phyloP scores from a whole-genome alignment of 2,888 invertebrate genomes.

The Tetramorium bicarinatum region DNA sequence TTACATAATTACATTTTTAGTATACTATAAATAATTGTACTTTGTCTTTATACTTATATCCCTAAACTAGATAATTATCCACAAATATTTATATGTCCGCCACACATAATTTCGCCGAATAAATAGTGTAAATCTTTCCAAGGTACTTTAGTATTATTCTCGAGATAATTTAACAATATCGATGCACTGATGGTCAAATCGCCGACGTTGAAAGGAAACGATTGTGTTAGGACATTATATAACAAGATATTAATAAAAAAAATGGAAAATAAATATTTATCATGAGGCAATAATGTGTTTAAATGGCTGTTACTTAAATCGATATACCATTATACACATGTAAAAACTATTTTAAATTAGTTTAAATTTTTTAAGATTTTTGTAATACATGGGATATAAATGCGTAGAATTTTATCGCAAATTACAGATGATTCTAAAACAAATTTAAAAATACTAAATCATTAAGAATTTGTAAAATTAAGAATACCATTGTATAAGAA shows the following conservation, averaged over 20 bases:
- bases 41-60: not conserved
- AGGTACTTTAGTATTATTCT: slow-evolving; percentile 94
- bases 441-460: not conserved
- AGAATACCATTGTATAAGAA: not conserved
- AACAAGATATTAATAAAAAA: not conserved
- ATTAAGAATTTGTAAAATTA: slow-evolving; percentile 5
- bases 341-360: not conserved
- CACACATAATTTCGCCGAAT: slow-evolving; percentile 99
- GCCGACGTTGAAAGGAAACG: slow-evolving; percentile 93
- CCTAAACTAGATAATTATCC: too few relatives aligned
- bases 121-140: slow-evolving; percentile 98
- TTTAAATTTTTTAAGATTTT: not conserved
- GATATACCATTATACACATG: not conserved
- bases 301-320: not conserved
- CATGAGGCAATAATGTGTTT: not conserved
- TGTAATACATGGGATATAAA: not conserved
- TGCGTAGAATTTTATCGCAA: not conserved
- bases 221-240: slow-evolving; percentile 61
- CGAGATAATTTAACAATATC: slow-evolving; percentile 96
- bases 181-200: slow-evolving; percentile 97
- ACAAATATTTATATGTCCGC: slow-evolving; percentile 93
- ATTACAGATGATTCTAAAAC: not conserved
- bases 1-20: slow-evolving; percentile 21
- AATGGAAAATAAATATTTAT: not conserved
- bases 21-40: slow-evolving; percentile 1